Percentiles rank a stretch among this genome's conserved stretches.
These are phyloP conservation scores for Brachynemurus nebulosus DNA, from an alignment of 2,888 invertebrate genomes.

Conservation along the genomic window DNA sequence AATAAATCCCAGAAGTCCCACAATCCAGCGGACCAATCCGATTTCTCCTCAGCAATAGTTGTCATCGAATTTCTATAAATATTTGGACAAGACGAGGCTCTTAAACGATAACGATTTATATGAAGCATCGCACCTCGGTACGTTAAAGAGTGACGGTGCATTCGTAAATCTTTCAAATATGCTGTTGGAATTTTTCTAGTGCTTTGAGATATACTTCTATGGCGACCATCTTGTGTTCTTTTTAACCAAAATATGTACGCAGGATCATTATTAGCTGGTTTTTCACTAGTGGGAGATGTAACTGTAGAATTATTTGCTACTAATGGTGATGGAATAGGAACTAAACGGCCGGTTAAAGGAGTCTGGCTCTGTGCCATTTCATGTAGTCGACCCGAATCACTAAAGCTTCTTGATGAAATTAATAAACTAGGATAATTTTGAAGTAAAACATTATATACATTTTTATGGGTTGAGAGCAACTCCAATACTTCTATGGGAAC, in stretches of 20 bases:
- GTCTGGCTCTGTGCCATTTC: constrained; percentile 27
- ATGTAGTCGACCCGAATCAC: constrained; percentile 44
- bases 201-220: constrained; percentile 24
- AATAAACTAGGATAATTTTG: constrained; percentile 63
- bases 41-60: constrained; percentile 68
- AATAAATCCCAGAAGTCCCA: constrained; percentile 66
- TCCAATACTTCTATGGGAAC: constrained; percentile 65
- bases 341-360: constrained; percentile 23
- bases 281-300: constrained; percentile 29
- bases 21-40: constrained; percentile 56
- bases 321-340: constrained; percentile 27
- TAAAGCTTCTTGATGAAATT: constrained; percentile 58
- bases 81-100: constrained; percentile 83
- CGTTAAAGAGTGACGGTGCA: constrained; percentile 66
- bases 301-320: constrained; percentile 28
- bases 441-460: constrained; percentile 55
- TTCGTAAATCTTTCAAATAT: constrained; percentile 56
- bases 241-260: constrained; percentile 42
- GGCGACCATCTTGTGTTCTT: constrained; percentile 33
- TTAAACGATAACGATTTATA: constrained; percentile 61
- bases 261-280: constrained; percentile 28
- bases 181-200: constrained; percentile 37
- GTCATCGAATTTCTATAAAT: constrained; percentile 78
- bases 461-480: constrained; percentile 50
- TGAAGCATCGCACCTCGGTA: constrained; percentile 78